These are phyloP conservation scores for Buathra laborator DNA, from an alignment of 2,888 invertebrate species.

Conservation along the genomic window DNA sequence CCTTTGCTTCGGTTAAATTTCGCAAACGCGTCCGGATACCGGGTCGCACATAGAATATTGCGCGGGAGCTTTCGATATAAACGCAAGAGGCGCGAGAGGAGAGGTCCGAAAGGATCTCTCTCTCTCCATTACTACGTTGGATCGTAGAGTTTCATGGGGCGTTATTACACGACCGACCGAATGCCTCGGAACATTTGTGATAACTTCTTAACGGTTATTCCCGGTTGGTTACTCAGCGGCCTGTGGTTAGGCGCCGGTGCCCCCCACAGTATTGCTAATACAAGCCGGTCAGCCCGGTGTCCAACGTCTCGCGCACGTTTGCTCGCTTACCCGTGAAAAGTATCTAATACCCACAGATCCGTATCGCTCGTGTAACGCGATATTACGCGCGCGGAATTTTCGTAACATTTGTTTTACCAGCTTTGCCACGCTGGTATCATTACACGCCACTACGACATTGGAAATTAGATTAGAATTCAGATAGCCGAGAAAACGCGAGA, in stretches of 20 bases:
- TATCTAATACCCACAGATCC: neutral
- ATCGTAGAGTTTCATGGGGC: slow-evolving; percentile 18
- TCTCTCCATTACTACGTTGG: slow-evolving; percentile 7
- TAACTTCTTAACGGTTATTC: slow-evolving; percentile 59
- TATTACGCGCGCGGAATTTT: slow-evolving; percentile 6
- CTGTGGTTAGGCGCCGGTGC: slow-evolving; percentile 2
- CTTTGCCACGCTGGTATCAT: neutral
- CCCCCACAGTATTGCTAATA: slow-evolving; percentile 15
- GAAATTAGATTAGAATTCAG: neutral
- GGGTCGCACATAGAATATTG: slow-evolving; percentile 40
- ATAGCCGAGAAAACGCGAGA: neutral
- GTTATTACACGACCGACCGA: slow-evolving; percentile 46
- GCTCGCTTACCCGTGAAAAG: slow-evolving; percentile 19
- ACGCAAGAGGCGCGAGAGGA: slow-evolving; percentile 7
- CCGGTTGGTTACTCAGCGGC: neutral
- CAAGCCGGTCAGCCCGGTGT: slow-evolving; percentile 4
- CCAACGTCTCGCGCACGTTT: neutral
- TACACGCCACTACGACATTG: neutral
- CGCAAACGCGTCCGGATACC: slow-evolving; percentile 63
- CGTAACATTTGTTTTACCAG: neutral
- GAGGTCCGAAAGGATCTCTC: slow-evolving; percentile 11
- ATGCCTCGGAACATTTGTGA: slow-evolving; percentile 49
- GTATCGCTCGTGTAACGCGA: neutral
- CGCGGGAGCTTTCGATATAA: slow-evolving; percentile 24
- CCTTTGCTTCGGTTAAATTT: slow-evolving; percentile 65